phyloP scores from a whole-genome alignment of 2,888 invertebrate genomes.

The Latheticus oryzae region DNA sequence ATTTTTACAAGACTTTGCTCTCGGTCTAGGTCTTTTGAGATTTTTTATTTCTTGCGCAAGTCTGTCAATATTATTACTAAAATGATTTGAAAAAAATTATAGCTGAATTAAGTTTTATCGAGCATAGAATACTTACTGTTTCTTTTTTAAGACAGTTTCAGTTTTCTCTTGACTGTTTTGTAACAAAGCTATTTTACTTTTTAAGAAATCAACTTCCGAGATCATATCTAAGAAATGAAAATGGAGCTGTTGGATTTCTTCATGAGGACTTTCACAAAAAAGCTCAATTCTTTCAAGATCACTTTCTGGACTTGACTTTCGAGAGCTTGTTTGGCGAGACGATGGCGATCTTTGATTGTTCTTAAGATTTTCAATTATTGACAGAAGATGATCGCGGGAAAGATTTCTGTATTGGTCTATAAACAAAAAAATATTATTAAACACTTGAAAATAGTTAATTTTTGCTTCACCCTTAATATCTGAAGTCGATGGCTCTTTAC shows the following conservation, averaged over 20 bases:
- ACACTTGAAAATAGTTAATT: background rate
- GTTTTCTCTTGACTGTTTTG: conserved; percentile 37
- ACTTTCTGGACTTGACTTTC: conserved; percentile 42
- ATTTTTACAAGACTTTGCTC: conserved; percentile 9
- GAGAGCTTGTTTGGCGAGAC: conserved; percentile 25
- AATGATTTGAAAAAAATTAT: conserved; percentile 3
- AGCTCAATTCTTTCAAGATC: conserved; percentile 40
- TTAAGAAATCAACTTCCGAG: conserved; percentile 39
- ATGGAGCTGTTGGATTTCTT: conserved; percentile 42
- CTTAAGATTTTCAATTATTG: conserved; percentile 37
- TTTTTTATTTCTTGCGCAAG: conserved; percentile 28
- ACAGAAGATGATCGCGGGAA: conserved; percentile 30
- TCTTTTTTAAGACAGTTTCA: conserved; percentile 31
- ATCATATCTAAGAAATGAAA: conserved; percentile 41
- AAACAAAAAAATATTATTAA: conserved; percentile 7
- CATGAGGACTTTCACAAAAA: conserved; percentile 38
- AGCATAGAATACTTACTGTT: conserved; percentile 33
- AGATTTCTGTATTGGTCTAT: conserved; percentile 32
- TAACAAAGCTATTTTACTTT: conserved; percentile 32
- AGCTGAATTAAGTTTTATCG: background rate
- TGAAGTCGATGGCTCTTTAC: too few relatives aligned
- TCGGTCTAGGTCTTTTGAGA: conserved; percentile 11
- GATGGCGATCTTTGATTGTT: conserved; percentile 26
- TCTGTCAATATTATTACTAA: conserved; percentile 25
- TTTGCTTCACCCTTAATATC: too few relatives aligned